phyloP scores from a whole-genome alignment of 2,888 invertebrate species.

The Nephrotoma guestfalica region DNA sequence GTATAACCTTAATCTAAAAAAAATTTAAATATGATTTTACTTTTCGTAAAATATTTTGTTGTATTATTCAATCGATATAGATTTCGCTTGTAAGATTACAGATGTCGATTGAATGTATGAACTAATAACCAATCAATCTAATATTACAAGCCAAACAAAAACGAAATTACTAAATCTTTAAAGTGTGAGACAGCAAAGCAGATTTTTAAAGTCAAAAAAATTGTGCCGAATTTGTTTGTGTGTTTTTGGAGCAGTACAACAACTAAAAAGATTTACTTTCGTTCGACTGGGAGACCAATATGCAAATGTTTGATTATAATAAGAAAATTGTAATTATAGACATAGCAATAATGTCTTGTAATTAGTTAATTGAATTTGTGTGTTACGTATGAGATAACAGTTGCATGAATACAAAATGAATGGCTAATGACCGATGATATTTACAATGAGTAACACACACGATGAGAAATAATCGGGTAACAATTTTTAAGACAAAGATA shows the following conservation, averaged over 20 bases:
- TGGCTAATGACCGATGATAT: neutral
- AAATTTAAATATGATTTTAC: neutral
- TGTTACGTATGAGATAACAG: neutral
- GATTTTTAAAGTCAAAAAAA: neutral
- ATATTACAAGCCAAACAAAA: neutral
- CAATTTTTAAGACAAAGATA: too few species aligned
- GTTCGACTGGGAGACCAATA: neutral
- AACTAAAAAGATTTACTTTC: neutral
- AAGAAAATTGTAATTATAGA: neutral
- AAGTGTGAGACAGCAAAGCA: neutral
- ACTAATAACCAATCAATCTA: neutral
- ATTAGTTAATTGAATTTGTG: neutral
- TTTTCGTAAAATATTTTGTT: neutral
- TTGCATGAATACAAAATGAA: neutral
- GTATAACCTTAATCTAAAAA: too few species aligned
- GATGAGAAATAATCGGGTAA: too few species aligned
- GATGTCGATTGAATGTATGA: neutral
- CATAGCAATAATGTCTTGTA: too few species aligned
- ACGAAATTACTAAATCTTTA: neutral
- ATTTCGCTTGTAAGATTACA: neutral
- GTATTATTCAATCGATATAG: neutral
- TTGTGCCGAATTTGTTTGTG: neutral
- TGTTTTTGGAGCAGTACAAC: neutral
- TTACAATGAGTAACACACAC: neutral
- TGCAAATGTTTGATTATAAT: neutral